Conservation (phyloP, 2,797 vertebrate genomes). For the Sarcoramphus papa region DNA sequence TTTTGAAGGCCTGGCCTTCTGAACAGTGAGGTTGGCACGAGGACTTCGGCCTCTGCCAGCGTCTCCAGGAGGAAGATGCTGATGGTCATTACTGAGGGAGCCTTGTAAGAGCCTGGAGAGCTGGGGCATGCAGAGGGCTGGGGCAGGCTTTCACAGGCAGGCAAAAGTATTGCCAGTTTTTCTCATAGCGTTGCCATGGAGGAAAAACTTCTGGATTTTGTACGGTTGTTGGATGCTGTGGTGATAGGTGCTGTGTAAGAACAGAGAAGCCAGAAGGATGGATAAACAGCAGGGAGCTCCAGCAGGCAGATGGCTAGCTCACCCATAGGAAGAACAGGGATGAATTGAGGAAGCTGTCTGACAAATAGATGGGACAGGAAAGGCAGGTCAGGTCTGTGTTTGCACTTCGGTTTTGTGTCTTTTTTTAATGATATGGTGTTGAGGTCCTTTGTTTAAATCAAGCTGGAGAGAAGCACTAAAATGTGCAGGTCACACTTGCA, state of each 20-base stretch:
- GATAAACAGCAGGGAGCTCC: background rate
- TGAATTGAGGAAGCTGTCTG: slow-evolving; percentile 2
- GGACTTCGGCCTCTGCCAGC: background rate
- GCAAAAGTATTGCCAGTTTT: background rate
- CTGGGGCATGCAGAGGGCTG: background rate
- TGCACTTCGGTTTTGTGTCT: background rate
- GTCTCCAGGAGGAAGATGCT: background rate
- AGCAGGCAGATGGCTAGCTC: background rate
- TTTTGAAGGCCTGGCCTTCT: background rate
- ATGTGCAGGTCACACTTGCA: background rate
- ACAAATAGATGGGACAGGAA: background rate
- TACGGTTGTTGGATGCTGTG: background rate
- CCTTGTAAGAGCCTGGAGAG: background rate
- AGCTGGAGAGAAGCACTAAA: background rate
- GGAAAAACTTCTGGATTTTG: slow-evolving; percentile 25
- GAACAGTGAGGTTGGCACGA: background rate
- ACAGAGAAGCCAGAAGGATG: background rate
- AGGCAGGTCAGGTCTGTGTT: background rate
- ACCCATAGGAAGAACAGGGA: background rate
- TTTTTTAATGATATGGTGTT: fast-evolving
- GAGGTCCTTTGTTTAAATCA: background rate
- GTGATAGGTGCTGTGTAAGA: background rate
- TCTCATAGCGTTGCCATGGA: background rate
- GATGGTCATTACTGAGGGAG: background rate
- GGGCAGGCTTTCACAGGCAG: background rate